Evolutionary conservation across 2,113 vertebrate species (phyloP).

Genomic region (Paradisaea rubra): DNA sequence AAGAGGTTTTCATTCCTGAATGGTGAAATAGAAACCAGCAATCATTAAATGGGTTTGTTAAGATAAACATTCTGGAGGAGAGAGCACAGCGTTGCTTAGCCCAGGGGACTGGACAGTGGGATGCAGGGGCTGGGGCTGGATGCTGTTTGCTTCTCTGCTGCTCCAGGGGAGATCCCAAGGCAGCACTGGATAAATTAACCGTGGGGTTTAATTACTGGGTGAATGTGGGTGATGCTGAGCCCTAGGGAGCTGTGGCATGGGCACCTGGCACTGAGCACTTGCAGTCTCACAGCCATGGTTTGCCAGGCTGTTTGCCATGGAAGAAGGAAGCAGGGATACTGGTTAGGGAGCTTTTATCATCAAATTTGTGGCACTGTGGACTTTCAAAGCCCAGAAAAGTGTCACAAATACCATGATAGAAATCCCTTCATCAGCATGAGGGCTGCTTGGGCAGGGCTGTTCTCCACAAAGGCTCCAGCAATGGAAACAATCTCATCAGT

Average conservation of each 20-base stretch:
- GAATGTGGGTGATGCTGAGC: not conserved
- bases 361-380: not conserved
- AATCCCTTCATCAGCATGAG: not conserved
- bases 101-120: fast-evolving
- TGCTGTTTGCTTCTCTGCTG: not conserved
- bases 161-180: not conserved
- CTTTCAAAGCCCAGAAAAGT: not conserved
- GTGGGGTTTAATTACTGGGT: fast-evolving
- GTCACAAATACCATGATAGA: not conserved
- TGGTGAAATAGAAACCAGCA: not conserved
- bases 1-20: not conserved
- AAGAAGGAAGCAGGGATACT: not conserved
- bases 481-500: not conserved
- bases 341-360: not conserved
- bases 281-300: not conserved
- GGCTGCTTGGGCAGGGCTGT: not conserved
- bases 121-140: not conserved
- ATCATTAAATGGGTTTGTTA: not conserved
- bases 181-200: not conserved
- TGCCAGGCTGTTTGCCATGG: not conserved
- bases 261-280: not conserved
- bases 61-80: not conserved
- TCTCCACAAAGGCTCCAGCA: not conserved
- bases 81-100: fast-evolving
- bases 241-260: not conserved